Conservation (phyloP, 1,140 invertebrate species). For the Neotoxoptera formosana region DNA sequence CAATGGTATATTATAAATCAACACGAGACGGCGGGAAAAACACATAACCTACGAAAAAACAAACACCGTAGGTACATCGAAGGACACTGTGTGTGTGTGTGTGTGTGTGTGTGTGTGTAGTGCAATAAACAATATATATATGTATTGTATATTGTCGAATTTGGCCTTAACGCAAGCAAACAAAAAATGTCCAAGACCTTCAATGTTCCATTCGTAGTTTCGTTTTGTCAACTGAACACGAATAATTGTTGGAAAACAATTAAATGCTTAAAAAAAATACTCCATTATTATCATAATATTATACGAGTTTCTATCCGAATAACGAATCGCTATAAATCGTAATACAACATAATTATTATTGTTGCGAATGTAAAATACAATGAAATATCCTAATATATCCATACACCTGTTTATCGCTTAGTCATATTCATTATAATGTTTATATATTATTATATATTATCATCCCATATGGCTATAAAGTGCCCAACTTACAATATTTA, state of each 20-base stretch:
- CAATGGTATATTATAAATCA: background rate
- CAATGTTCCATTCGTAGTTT: background rate
- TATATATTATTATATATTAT: too few relatives aligned
- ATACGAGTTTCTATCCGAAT: background rate
- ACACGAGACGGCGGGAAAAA: background rate
- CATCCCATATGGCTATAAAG: too few relatives aligned
- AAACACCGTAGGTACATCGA: background rate
- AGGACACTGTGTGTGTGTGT: background rate
- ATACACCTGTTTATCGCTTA: too few relatives aligned
- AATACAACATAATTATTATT: background rate
- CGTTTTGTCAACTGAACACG: background rate
- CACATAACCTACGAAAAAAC: background rate
- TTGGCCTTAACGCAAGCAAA: background rate
- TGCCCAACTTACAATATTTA: too few relatives aligned
- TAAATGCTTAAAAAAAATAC: background rate
- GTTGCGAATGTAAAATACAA: background rate
- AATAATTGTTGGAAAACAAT: background rate
- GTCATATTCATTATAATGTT: too few relatives aligned
- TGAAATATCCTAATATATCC: background rate
- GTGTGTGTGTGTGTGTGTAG: background rate
- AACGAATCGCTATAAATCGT: background rate
- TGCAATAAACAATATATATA: background rate
- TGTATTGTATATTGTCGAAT: background rate
- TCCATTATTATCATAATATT: background rate
- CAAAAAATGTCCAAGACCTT: background rate